Conservation (phyloP, 2,797 vertebrate genomes). For the Buceros bicornis region DNA sequence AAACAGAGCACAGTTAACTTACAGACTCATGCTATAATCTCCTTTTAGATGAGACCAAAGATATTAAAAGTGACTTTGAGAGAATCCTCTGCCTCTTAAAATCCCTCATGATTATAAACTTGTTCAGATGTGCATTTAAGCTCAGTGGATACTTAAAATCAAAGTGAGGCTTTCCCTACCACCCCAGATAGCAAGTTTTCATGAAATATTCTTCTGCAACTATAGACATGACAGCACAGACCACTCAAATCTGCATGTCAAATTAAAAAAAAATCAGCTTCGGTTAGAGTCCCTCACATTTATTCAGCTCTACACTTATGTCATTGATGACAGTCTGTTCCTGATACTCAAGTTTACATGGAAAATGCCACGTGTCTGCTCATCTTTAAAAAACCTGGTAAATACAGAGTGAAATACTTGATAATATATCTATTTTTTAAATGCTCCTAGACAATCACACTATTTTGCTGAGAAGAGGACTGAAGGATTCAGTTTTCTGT, state of each 20-base stretch:
- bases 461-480: neutral
- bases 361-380: neutral
- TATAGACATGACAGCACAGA: neutral
- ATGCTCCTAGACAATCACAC: neutral
- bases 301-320: neutral
- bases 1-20: neutral
- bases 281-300: neutral
- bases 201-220: neutral
- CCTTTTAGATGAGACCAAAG: neutral
- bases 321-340: neutral
- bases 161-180: neutral
- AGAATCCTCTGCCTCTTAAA: neutral
- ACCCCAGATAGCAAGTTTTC: neutral
- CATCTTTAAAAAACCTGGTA: neutral
- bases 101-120: neutral
- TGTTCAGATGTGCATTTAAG: too few species aligned
- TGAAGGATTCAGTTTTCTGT: neutral
- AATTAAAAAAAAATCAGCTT: neutral
- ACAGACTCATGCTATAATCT: neutral
- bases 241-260: neutral
- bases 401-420: neutral
- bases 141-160: neutral
- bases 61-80: neutral
- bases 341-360: neutral
- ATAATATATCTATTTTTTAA: neutral